These are phyloP conservation scores for Ovis aries DNA, from an alignment of 2,113 vertebrate species.

Conservation along the genomic window ARS-UI_Ramb_v3.0 NC_056065.1:557001-557500, in stretches of 20 bases:
- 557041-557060: rapidly evolving
- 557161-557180: neutral
- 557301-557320: neutral
- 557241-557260: neutral
- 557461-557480: neutral
- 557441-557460: neutral
- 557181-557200: neutral
- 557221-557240: neutral
- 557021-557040: neutral
- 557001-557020: neutral
- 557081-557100: neutral
- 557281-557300: neutral
- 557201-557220: neutral
- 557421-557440: neutral
- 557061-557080: neutral
- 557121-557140: neutral
- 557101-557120: neutral
- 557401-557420: neutral
- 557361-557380: neutral
- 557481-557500: neutral
- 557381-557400: neutral
- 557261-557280: neutral
- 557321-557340: neutral
- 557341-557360: neutral
- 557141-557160: neutral